Evolutionary conservation across 1,140 invertebrate species (phyloP), one percentile per base, ranked within the genome.

Genomic region (Phenacoccus solenopsis): DNA sequence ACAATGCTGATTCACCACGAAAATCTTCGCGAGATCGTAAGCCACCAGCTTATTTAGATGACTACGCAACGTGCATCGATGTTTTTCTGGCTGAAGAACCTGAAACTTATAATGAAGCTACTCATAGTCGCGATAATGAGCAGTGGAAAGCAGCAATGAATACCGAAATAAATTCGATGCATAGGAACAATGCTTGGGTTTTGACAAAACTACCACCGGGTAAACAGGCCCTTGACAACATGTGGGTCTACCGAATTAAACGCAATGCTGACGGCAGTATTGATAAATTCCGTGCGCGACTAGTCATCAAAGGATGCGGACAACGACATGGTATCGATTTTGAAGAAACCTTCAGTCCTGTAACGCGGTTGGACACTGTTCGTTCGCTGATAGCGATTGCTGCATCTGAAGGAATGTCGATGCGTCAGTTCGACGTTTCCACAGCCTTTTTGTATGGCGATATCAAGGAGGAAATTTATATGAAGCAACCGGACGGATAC

Each of bases 301-400:
- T 76, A 68, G 74, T 75, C 12, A 71, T 70, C 1, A 71, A 67
- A 68, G 72, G 72, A 0, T 72, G 72, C 70, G 28, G 71, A 57
- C 73, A 75, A 72, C 64, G 69, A 24, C 69, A 73, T 68, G 77
- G 77, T 61, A 70, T 74, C 35, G 77, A 79, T 73, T 81, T 77
- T 72, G 38, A 73, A 21, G 76, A 79, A 64, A 77, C 74, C 16
- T 80, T 78, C 74, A 74, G 76, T 9, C 77, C 76, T 64, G 75
- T 78, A 0, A 72, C 77, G 1, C 72, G 75, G 28, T 72, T 75
- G 72, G 74, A 74, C 30, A 75, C 78, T 27, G 68, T 81, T 1
- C 71, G 79, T 73, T 9, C 76, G 12, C 72, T 82, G 30, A 70
- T 82, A 68, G 70, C n/a, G n/a, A n/a, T n/a, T n/a, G n/a, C n/a